Percentiles rank a stretch among this genome's conserved stretches.
phyloP scores from a whole-genome alignment of 2,113 vertebrate species.

The Salvator merianae region DNA sequence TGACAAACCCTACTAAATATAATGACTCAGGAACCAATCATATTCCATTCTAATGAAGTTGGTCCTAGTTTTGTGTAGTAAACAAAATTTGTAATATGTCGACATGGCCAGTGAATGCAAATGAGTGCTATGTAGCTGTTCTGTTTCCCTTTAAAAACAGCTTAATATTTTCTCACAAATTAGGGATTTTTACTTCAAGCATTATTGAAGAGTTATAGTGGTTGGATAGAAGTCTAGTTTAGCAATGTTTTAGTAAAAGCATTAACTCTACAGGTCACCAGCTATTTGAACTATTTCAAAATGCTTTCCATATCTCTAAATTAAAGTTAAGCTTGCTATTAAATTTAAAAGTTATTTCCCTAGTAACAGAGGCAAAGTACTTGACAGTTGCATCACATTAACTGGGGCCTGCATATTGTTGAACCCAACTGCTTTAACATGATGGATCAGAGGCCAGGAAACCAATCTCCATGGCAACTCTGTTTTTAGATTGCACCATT shows the following conservation, averaged over 20 bases:
- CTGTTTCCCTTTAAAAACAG: constrained; percentile 6
- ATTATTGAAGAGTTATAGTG: background rate
- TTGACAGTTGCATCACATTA: constrained; percentile 68
- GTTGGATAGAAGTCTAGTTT: background rate
- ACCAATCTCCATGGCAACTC: constrained; percentile 77
- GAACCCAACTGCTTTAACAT: constrained; percentile 73
- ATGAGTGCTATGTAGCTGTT: background rate
- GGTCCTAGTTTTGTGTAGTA: no score
- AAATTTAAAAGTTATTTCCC: constrained; percentile 48
- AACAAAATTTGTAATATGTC: background rate
- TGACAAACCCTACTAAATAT: no score
- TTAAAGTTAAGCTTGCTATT: constrained; percentile 47
- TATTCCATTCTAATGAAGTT: no score
- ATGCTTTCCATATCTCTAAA: constrained; percentile 41
- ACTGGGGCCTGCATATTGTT: constrained; percentile 68
- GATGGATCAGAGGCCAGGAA: constrained; percentile 74
- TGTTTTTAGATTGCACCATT: constrained; percentile 62
- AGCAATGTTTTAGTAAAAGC: background rate
- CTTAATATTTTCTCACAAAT: background rate
- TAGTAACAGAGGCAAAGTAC: constrained; percentile 61
- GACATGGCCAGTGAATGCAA: background rate
- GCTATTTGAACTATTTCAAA: constrained; percentile 45
- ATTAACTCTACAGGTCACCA: background rate
- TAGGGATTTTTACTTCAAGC: background rate
- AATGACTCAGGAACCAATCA: no score